Conservation (phyloP, 2,113 vertebrate species). For the Ammospiza caudacuta region DNA sequence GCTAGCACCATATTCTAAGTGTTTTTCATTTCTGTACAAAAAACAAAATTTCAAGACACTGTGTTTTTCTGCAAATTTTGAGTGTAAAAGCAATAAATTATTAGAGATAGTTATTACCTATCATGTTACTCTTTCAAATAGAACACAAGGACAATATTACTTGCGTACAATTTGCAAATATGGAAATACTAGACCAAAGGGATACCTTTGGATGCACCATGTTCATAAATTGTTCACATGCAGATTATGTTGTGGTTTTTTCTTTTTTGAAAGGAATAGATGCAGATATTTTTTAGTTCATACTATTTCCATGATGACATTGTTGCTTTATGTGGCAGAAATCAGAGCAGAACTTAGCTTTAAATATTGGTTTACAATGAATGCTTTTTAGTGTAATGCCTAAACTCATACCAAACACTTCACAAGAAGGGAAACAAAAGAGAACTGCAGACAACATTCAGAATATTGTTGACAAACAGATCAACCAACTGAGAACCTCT, state of each 20-base stretch:
- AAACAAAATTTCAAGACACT: background rate
- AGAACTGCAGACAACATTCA: background rate
- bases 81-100: conserved; percentile 2
- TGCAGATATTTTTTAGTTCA: background rate
- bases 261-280: background rate
- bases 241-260: background rate
- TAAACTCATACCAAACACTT: background rate
- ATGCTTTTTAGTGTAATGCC: background rate
- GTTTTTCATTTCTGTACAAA: background rate
- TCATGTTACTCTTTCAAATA: conserved; percentile 29
- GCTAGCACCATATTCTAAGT: background rate
- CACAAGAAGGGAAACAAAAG: background rate
- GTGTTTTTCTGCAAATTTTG: conserved; percentile 1
- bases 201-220: background rate
- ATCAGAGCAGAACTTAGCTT: background rate
- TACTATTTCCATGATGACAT: background rate
- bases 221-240: background rate
- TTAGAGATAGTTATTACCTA: conserved; percentile 23
- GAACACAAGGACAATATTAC: background rate
- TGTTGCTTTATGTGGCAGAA: background rate
- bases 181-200: background rate
- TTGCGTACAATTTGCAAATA: background rate
- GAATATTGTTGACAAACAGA: background rate
- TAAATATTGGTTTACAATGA: background rate
- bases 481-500: background rate